These are phyloP conservation scores for Karalla daura DNA, from an alignment of 2,797 vertebrate genomes.

Conservation along the genomic window DNA sequence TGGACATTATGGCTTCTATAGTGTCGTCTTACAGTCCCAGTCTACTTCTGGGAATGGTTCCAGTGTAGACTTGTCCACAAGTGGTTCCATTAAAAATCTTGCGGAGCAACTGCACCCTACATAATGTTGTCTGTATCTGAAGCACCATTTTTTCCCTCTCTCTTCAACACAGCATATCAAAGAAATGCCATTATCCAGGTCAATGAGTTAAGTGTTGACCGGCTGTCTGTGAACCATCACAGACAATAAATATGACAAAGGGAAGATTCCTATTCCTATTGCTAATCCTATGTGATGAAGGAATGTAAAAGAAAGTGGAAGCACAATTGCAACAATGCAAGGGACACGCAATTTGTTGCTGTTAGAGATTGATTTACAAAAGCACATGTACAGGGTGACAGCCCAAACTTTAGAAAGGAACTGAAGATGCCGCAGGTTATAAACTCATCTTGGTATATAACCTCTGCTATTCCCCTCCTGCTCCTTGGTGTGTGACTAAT, in stretches of 20 bases:
- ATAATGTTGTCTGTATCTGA: conserved; percentile 25
- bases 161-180: conserved; percentile 1
- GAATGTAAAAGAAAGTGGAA: conserved; percentile 2
- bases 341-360: conserved; percentile 5
- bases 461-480: conserved; percentile 26
- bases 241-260: too few relatives aligned
- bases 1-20: conserved; percentile 19
- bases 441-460: conserved; percentile 20
- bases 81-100: conserved; percentile 44
- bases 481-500: conserved; percentile 21
- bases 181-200: too few relatives aligned
- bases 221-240: not conserved
- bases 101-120: conserved; percentile 17
- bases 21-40: conserved; percentile 23
- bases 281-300: too few relatives aligned
- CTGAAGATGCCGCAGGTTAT: not conserved
- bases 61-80: conserved; percentile 30
- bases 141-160: conserved; percentile 14
- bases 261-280: too few relatives aligned
- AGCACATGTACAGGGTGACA: not conserved
- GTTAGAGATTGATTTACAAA: conserved; percentile 15
- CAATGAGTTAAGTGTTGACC: too few relatives aligned
- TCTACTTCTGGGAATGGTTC: conserved; percentile 45
- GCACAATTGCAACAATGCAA: not conserved
- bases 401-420: not conserved